These are phyloP conservation scores for Pelodytes ibericus DNA, from an alignment of 2,797 vertebrate genomes.

Conservation along the genomic window DNA sequence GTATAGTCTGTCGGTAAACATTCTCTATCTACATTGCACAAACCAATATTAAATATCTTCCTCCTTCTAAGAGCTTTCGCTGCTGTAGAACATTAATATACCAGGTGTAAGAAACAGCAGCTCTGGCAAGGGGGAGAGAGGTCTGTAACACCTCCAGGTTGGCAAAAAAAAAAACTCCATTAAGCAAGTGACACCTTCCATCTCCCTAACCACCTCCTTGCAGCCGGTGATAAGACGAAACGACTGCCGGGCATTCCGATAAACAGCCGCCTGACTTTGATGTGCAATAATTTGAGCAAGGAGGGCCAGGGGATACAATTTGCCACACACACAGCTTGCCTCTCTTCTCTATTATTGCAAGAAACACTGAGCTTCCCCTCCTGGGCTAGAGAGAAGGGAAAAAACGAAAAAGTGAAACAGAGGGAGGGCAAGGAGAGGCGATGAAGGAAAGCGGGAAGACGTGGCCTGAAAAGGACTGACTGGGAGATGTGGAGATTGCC, in stretches of 20 bases:
- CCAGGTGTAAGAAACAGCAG: neutral
- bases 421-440: neutral
- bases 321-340: constrained; percentile 17
- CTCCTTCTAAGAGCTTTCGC: neutral
- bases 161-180: neutral
- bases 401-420: neutral
- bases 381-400: constrained; percentile 1
- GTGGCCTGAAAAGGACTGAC: neutral
- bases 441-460: neutral
- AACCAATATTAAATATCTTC: too few species aligned
- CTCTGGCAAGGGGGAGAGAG: neutral
- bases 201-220: constrained; percentile 17
- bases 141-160: neutral
- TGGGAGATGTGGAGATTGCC: too few species aligned
- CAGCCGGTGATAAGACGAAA: constrained; percentile 43
- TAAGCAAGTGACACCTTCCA: constrained; percentile 9
- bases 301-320: constrained; percentile 10
- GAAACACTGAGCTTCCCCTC: neutral
- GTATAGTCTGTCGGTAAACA: too few species aligned
- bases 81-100: neutral
- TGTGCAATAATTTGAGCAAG: constrained; percentile 19
- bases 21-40: too few species aligned
- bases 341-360: constrained; percentile 10
- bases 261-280: constrained; percentile 38
- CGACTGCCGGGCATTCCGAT: constrained; percentile 10